phyloP scores from a whole-genome alignment of 2,888 invertebrate genomes.

The Mesorhabditis sp. region DNA sequence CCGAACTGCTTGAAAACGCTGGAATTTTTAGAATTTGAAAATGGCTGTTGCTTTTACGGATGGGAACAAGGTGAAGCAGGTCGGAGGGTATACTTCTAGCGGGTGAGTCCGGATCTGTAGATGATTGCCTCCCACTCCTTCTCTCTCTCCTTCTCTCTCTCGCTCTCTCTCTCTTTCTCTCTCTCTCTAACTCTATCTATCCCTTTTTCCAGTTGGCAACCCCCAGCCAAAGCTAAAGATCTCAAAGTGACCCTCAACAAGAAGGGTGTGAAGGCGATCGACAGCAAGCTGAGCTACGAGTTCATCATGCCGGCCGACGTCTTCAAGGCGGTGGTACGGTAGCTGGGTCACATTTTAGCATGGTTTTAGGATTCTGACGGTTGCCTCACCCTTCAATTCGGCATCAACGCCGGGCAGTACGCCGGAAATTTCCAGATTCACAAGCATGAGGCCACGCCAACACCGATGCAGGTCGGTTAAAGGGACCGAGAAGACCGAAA shows the following conservation, averaged over 20 bases:
- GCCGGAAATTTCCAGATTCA: constrained; percentile 20
- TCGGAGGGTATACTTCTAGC: constrained; percentile 25
- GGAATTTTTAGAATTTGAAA: constrained; percentile 18
- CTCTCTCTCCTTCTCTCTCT: too few relatives aligned
- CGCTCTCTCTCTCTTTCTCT: too few relatives aligned
- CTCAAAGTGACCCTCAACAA: constrained; percentile 12
- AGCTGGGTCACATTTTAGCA: constrained; percentile 5
- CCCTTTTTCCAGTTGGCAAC: not conserved
- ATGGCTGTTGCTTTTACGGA: constrained; percentile 35
- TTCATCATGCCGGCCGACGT: not conserved
- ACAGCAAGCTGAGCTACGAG: constrained; percentile 3
- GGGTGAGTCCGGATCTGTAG: constrained; percentile 17
- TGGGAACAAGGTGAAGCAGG: constrained; percentile 27
- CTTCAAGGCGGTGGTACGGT: not conserved
- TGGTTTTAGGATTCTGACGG: constrained; percentile 19
- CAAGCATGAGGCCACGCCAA: constrained; percentile 24
- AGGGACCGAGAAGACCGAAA: too few relatives aligned
- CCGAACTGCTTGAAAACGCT: not conserved
- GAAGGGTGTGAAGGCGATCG: constrained; percentile 2
- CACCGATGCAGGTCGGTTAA: not conserved
- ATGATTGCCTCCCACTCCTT: not conserved
- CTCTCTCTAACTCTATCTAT: too few relatives aligned
- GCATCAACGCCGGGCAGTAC: constrained; percentile 29
- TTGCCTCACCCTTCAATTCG: constrained; percentile 34
- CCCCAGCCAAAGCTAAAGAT: not conserved